A percentile compares a stretch with the other conserved stretches of the same genome.
Evolutionary conservation across 1,140 invertebrate genomes (phyloP).

Genomic region (Oncopeltus fasciatus): DNA sequence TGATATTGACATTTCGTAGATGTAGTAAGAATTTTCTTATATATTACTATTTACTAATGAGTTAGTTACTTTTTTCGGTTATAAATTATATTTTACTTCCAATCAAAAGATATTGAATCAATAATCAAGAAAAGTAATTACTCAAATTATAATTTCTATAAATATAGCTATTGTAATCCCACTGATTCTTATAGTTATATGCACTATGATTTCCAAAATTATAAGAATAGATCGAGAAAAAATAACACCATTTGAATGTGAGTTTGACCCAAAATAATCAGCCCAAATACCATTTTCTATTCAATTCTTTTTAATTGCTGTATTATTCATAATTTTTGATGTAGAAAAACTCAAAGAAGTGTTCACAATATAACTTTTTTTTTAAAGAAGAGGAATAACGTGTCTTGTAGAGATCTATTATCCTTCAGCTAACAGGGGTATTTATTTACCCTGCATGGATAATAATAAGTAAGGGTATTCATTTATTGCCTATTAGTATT

Average conservation of each 20-base stretch:
- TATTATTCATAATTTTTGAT: constrained; percentile 8
- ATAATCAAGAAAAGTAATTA: background rate
- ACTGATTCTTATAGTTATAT: background rate
- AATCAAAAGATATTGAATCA: constrained; percentile 40
- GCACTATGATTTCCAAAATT: constrained; percentile 33
- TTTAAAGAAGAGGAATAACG: no score
- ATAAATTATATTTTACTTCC: constrained; percentile 51
- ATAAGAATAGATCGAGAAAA: constrained; percentile 38
- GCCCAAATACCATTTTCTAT: constrained; percentile 35
- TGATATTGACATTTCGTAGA: constrained; percentile 60
- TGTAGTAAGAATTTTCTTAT: constrained; percentile 55
- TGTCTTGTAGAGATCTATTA: no score
- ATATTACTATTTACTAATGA: constrained; percentile 50
- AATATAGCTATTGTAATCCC: background rate
- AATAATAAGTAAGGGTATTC: no score
- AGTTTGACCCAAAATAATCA: constrained; percentile 40
- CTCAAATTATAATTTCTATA: background rate
- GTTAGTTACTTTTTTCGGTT: constrained; percentile 31
- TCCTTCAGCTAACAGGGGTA: no score
- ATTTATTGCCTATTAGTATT: no score
- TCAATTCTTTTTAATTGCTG: constrained; percentile 11
- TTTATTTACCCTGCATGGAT: no score
- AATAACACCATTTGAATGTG: constrained; percentile 43
- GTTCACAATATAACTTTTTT: no score
- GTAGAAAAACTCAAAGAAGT: no score